Conservation (phyloP, 2,797 vertebrate genomes). For the Pagetopsis macropterus region DNA sequence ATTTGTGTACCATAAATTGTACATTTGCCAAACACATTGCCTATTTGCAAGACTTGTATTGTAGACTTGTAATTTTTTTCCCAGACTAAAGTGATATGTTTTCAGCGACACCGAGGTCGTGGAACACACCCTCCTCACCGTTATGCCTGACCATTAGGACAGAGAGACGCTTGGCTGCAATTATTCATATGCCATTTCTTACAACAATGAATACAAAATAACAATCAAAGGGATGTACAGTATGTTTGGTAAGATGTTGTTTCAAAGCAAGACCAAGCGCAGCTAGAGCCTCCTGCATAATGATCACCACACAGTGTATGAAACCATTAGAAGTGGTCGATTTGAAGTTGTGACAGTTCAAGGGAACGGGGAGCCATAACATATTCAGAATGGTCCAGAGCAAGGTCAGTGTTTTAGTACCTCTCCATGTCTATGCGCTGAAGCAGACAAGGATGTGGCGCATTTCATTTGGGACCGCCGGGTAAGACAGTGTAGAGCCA, state of each 20-base stretch:
- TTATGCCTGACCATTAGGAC: constrained; percentile 46
- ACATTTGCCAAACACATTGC: background rate
- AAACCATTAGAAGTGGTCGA: constrained; percentile 80
- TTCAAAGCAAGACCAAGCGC: constrained; percentile 54
- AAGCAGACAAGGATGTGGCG: constrained; percentile 77
- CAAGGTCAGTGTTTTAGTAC: constrained; percentile 83
- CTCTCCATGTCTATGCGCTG: constrained; percentile 74
- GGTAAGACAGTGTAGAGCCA: constrained; percentile 79
- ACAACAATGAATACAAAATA: constrained; percentile 30
- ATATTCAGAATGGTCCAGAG: constrained; percentile 80
- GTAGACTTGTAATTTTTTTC: constrained; percentile 23
- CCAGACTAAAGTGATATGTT: constrained; percentile 47
- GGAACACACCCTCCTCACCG: constrained; percentile 38
- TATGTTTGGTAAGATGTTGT: constrained; percentile 9
- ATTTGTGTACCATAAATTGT: background rate
- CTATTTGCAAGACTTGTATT: background rate
- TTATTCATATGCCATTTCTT: constrained; percentile 25
- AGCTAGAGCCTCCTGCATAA: constrained; percentile 50
- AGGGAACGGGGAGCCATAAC: constrained; percentile 81
- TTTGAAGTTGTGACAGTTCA: constrained; percentile 86
- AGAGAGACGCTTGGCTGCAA: constrained; percentile 16
- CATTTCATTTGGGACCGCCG: constrained; percentile 81
- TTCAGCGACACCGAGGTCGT: constrained; percentile 59
- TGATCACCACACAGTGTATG: constrained; percentile 58
- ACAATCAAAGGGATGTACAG: background rate